Evolutionary conservation across 2,888 invertebrate species (phyloP).

Genomic region (Lepetodrilus schrolli): DNA sequence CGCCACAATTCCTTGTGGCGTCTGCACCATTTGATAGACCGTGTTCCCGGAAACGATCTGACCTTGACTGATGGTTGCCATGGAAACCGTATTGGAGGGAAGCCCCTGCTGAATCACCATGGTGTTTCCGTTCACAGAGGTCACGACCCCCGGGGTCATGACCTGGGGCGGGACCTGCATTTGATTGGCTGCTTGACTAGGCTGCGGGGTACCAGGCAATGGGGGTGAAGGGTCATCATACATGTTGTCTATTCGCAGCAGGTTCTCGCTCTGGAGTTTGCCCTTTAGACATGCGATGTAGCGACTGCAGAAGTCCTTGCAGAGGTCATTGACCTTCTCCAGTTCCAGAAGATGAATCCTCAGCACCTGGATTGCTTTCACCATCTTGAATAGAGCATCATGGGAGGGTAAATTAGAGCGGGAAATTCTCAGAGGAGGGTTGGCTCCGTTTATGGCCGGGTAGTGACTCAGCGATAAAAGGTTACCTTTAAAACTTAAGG

Average conservation of each 20-base stretch:
- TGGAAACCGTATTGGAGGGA: conserved; percentile 59
- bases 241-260: conserved; percentile 66
- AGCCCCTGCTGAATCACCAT: conserved; percentile 65
- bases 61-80: conserved; percentile 72
- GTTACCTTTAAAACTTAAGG: too few relatives aligned
- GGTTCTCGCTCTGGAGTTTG: conserved; percentile 76
- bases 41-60: conserved; percentile 75
- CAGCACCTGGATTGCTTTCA: conserved; percentile 90
- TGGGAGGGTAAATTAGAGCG: too few relatives aligned
- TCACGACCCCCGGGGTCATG: conserved; percentile 39
- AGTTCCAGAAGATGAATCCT: conserved; percentile 92
- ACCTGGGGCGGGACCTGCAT: conserved; percentile 37
- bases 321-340: conserved; percentile 94
- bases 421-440: too few relatives aligned
- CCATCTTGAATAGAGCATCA: conserved; percentile 87
- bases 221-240: conserved; percentile 56
- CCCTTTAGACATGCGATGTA: conserved; percentile 91
- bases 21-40: conserved; percentile 77
- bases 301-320: conserved; percentile 94
- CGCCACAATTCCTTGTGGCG: conserved; percentile 76
- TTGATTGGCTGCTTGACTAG: conserved; percentile 6
- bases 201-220: conserved; percentile 8
- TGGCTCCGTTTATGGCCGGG: too few relatives aligned
- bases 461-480: too few relatives aligned
- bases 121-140: conserved; percentile 40